These are phyloP conservation scores for Drosophila suzukii DNA, from an alignment of 1,140 invertebrate species.

Conservation along the genomic window DNA sequence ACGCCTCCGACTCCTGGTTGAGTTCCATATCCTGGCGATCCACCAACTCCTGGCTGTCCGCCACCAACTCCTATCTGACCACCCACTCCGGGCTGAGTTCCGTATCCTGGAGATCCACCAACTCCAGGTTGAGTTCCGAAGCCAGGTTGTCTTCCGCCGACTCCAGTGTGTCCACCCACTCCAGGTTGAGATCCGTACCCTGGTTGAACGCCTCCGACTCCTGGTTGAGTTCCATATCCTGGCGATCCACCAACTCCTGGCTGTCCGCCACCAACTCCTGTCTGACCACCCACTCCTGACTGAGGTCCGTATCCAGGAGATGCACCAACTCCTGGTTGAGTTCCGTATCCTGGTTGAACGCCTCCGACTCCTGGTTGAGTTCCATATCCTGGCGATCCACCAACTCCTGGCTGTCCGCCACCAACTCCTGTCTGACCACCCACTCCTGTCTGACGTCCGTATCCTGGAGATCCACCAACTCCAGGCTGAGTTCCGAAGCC, in stretches of 20 bases:
- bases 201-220: background rate
- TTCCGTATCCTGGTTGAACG: slow-evolving; percentile 17
- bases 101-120: slow-evolving; percentile 4
- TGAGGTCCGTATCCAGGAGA: background rate
- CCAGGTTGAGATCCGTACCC: background rate
- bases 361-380: background rate
- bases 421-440: background rate
- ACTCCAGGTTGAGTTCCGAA: slow-evolving; percentile 6
- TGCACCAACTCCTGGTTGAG: slow-evolving; percentile 5
- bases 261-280: slow-evolving; percentile 1
- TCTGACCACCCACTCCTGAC: background rate
- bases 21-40: slow-evolving; percentile 7
- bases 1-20: background rate
- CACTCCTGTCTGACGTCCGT: no score
- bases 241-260: slow-evolving; percentile 6
- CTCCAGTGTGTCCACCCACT: background rate
- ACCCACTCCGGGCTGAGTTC: slow-evolving; percentile 2
- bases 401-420: background rate
- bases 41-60: slow-evolving; percentile 5
- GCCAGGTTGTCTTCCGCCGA: background rate
- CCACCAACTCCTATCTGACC: slow-evolving; percentile 23
- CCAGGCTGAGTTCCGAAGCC: no score
- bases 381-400: no score
- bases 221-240: slow-evolving; percentile 3
- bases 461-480: no score